Evolutionary conservation across 2,113 vertebrate species (phyloP).

Genomic region (Cariama cristata): DNA sequence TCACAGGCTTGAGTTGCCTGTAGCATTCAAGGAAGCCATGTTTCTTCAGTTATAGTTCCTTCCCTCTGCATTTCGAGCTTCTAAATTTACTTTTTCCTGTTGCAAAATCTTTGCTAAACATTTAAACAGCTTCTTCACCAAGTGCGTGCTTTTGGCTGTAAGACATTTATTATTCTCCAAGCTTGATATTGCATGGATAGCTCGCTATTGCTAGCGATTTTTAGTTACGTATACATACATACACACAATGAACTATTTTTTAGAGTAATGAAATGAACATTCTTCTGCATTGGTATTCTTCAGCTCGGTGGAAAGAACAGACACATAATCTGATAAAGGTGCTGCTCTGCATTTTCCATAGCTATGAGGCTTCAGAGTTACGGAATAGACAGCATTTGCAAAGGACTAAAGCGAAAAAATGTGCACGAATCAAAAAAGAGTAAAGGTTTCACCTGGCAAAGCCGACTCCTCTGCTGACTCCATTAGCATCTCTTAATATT

Average conservation of each 20-base stretch:
- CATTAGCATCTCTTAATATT: conserved; percentile 95
- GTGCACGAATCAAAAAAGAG: not conserved
- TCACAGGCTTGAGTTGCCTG: not conserved
- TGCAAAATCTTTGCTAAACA: conserved; percentile 12
- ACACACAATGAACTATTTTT: not conserved
- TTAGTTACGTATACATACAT: not conserved
- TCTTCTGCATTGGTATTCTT: not conserved
- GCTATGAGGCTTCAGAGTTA: not conserved
- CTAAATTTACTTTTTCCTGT: conserved; percentile 1
- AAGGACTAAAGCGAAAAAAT: not conserved
- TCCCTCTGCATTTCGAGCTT: not conserved
- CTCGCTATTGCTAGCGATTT: not conserved
- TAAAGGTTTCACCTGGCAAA: conserved; percentile 89
- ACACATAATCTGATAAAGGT: not conserved
- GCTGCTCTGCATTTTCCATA: not conserved
- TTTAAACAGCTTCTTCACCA: not conserved
- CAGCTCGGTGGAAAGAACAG: not conserved
- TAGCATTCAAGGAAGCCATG: not conserved
- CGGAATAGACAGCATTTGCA: not conserved
- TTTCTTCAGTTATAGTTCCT: not conserved
- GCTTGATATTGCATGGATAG: not conserved
- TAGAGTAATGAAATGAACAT: not conserved
- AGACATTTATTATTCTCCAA: not conserved
- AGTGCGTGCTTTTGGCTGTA: not conserved
- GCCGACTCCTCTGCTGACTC: conserved; percentile 95